Conservation (phyloP, 2,113 vertebrate species). For the Xenus cinereus region DNA sequence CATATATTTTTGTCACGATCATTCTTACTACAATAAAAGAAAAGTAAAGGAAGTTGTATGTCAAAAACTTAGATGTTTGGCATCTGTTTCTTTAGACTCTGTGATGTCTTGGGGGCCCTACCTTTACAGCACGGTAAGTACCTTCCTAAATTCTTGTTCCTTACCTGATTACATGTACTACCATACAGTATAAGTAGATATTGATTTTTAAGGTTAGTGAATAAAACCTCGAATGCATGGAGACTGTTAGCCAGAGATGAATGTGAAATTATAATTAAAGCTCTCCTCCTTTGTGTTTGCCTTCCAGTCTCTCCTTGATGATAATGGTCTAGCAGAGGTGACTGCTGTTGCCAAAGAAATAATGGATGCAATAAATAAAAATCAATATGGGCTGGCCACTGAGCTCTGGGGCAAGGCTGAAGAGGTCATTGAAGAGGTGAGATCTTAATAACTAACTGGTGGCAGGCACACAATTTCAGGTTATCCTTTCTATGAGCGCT, state of each 20-base stretch:
- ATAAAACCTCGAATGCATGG: neutral
- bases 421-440: slow-evolving; percentile 84
- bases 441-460: neutral
- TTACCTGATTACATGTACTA: neutral
- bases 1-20: neutral
- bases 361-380: slow-evolving; percentile 78
- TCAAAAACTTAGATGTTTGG: neutral
- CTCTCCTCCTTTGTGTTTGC: neutral
- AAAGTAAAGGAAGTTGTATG: neutral
- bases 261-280: neutral
- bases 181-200: neutral
- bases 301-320: slow-evolving; percentile 91
- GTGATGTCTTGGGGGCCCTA: slow-evolving; percentile 95
- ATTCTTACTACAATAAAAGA: neutral
- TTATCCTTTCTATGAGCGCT: neutral
- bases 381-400: slow-evolving; percentile 81
- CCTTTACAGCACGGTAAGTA: slow-evolving; percentile 92
- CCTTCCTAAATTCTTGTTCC: neutral
- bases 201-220: neutral
- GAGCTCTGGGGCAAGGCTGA: slow-evolving; percentile 86
- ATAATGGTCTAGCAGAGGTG: slow-evolving; percentile 85
- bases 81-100: slow-evolving; percentile 81
- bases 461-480: neutral
- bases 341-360: slow-evolving; percentile 79
- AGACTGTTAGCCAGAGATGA: neutral